These are phyloP conservation scores for Seriola aureovittata DNA, from an alignment of 2,113 vertebrate genomes.

Conservation along the genomic window DNA sequence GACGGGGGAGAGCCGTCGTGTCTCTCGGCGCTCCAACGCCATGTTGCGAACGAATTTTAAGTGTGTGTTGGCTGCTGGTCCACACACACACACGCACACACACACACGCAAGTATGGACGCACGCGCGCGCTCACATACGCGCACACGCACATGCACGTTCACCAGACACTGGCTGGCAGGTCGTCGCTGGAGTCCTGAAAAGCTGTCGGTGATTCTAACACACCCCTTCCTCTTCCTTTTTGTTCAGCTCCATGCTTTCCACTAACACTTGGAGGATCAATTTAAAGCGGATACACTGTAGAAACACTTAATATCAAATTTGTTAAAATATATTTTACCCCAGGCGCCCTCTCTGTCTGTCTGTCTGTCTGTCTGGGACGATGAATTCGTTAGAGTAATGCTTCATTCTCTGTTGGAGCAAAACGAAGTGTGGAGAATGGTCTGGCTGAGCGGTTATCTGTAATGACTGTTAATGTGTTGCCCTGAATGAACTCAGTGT, in stretches of 20 bases:
- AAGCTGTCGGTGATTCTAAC: conserved; percentile 70
- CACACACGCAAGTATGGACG: conserved; percentile 15
- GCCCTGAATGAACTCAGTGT: conserved; percentile 58
- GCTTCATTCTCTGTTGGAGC: conserved; percentile 32
- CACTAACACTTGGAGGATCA: conserved; percentile 21
- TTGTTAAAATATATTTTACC: conserved; percentile 28
- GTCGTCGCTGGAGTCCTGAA: conserved; percentile 76
- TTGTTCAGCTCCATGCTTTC: conserved; percentile 46
- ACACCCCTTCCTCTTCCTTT: conserved; percentile 63
- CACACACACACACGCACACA: conserved; percentile 52
- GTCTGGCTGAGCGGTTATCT: conserved; percentile 34
- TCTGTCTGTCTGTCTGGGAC: conserved; percentile 28
- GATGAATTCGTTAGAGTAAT: conserved; percentile 44
- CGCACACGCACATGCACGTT: conserved; percentile 47
- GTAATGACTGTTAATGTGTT: conserved; percentile 63
- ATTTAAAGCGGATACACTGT: not conserved
- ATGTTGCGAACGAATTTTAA: conserved; percentile 85
- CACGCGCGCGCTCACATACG: conserved; percentile 18
- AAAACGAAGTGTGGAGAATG: conserved; percentile 49
- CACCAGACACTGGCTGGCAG: conserved; percentile 77
- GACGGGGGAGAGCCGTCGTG: conserved; percentile 83
- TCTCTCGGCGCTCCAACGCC: conserved; percentile 87
- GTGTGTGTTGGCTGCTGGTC: conserved; percentile 76
- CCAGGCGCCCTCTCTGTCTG: conserved; percentile 2
- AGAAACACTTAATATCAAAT: conserved; percentile 36